phyloP scores from a whole-genome alignment of 2,113 vertebrate species.

The Toxotes jaculatrix region DNA sequence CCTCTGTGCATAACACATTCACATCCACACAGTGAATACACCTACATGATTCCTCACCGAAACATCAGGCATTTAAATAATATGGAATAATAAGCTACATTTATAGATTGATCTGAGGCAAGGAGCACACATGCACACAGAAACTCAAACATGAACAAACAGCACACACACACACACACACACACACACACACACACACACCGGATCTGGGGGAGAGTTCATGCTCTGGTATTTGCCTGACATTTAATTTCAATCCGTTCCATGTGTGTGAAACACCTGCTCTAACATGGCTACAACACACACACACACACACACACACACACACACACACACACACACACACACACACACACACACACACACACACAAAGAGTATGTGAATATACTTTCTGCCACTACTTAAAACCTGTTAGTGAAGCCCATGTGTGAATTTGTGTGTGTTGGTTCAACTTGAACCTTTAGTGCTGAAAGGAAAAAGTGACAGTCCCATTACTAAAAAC shows the following conservation, averaged over 20 bases:
- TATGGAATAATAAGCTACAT: background rate
- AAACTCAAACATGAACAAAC: background rate
- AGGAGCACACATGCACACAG: background rate
- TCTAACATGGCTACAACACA: conserved; percentile 25
- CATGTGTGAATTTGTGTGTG: background rate
- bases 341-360: conserved; percentile 3
- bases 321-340: conserved; percentile 9
- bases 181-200: conserved; percentile 10
- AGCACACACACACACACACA: conserved; percentile 1
- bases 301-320: background rate
- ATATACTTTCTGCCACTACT: background rate
- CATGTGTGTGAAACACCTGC: conserved; percentile 54
- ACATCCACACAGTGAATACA: background rate
- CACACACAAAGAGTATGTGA: background rate
- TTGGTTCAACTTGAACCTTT: conserved; percentile 30
- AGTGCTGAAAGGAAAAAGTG: background rate
- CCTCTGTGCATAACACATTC: background rate
- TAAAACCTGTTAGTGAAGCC: conserved; percentile 1
- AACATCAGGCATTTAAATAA: background rate
- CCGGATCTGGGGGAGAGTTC: conserved; percentile 39
- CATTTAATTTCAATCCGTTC: conserved; percentile 64
- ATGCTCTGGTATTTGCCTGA: conserved; percentile 76
- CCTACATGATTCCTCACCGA: background rate
- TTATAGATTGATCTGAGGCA: background rate
- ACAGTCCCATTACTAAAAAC: conserved; percentile 22